Percentiles rank a stretch among this genome's conserved stretches.
These are phyloP conservation scores for Microtus richardsoni DNA, from an alignment of 2,113 vertebrate species.

Conservation along the genomic window DNA sequence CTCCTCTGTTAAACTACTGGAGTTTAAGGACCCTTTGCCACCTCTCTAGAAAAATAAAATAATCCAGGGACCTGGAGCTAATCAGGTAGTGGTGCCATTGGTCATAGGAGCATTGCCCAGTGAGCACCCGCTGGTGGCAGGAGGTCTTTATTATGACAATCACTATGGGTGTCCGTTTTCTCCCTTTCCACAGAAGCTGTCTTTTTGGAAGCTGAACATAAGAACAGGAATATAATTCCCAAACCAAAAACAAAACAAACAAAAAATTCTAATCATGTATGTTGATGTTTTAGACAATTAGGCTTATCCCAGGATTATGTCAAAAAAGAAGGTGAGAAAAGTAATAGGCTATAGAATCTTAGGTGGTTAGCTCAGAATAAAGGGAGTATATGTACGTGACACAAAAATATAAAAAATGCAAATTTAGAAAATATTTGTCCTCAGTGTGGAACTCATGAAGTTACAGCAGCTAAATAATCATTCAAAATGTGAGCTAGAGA, in stretches of 20 bases:
- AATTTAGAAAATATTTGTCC: constrained; percentile 34
- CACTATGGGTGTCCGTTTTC: not conserved
- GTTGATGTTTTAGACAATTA: not conserved
- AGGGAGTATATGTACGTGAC: not conserved
- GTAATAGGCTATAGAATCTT: not conserved
- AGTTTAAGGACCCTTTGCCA: constrained; percentile 2
- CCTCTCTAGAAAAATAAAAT: not conserved
- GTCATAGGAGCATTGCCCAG: not conserved
- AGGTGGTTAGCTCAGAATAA: not conserved
- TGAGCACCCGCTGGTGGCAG: not conserved
- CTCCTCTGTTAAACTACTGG: not conserved
- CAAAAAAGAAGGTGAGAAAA: not conserved
- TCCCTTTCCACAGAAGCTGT: not conserved
- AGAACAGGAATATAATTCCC: not conserved
- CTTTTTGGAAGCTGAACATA: not conserved
- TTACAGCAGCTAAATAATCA: not conserved
- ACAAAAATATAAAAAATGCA: not conserved
- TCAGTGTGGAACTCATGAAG: not conserved
- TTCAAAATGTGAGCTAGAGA: not conserved
- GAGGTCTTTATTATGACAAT: not conserved
- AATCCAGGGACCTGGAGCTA: not conserved
- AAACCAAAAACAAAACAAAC: not conserved
- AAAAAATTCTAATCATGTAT: not conserved
- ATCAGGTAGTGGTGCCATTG: not conserved
- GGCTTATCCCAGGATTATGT: not conserved